phyloP scores from a whole-genome alignment of 2,113 vertebrate species.

The Pycnonotus jocosus region DNA sequence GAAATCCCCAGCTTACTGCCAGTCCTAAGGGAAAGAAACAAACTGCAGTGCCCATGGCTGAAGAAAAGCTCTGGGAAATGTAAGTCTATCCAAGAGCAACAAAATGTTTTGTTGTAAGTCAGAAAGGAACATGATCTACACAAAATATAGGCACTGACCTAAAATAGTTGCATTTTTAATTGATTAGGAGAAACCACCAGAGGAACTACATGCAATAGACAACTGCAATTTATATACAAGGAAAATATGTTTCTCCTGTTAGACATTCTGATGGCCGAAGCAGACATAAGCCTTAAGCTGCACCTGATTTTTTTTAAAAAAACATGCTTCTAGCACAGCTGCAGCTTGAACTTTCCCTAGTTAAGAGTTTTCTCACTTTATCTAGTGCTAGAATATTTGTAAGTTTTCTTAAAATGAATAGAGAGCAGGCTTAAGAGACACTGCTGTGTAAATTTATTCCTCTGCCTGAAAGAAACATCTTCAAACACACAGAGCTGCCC shows the following conservation, averaged over 20 bases:
- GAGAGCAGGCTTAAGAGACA: neutral
- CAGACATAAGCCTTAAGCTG: neutral
- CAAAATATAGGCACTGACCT: neutral
- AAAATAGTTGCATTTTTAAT: neutral
- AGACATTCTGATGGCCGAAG: neutral
- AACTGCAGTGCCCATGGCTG: neutral
- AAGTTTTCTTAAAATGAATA: neutral
- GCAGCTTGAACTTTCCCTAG: neutral
- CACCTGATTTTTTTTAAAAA: neutral
- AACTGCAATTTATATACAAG: neutral
- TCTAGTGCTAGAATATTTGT: neutral
- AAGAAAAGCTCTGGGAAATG: neutral
- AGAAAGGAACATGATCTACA: neutral
- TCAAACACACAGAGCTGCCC: neutral
- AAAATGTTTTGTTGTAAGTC: neutral
- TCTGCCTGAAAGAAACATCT: neutral
- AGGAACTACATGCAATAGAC: neutral
- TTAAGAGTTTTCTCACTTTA: neutral
- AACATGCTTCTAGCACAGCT: neutral
- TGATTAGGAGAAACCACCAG: neutral
- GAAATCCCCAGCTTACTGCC: conserved; percentile 98
- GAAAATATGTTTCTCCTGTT: neutral
- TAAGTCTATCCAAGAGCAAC: neutral
- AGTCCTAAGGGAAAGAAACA: conserved; percentile 77
- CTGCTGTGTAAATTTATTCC: neutral